Conservation (phyloP, 2,888 invertebrate genomes). For the Drosophila paramelanica region DNA sequence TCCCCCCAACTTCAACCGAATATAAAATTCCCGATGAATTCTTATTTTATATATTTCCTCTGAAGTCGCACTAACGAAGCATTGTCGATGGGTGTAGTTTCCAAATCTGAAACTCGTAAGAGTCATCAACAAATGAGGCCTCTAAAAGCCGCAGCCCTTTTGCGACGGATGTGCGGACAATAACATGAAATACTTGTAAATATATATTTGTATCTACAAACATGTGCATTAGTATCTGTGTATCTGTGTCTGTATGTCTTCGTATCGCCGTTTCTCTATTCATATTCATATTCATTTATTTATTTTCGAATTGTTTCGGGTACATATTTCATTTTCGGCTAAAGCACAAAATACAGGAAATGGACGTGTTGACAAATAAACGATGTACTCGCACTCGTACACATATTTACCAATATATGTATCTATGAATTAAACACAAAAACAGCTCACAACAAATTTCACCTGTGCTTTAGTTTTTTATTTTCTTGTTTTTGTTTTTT, state of each 20-base stretch:
- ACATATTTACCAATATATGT: conserved; percentile 63
- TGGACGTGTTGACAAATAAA: conserved; percentile 79
- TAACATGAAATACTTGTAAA: conserved; percentile 41
- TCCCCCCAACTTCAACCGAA: conserved; percentile 41
- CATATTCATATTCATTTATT: conserved; percentile 53
- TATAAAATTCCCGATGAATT: conserved; percentile 50
- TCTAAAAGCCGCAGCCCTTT: conserved; percentile 46
- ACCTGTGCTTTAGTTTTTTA: conserved; percentile 53
- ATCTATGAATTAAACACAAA: conserved; percentile 71
- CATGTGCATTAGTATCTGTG: neutral
- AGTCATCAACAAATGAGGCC: conserved; percentile 70
- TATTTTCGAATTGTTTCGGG: conserved; percentile 73
- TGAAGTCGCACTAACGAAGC: conserved; percentile 48
- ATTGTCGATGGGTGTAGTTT: conserved; percentile 57
- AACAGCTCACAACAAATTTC: conserved; percentile 58
- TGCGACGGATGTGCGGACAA: conserved; percentile 53
- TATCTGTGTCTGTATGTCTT: conserved; percentile 27
- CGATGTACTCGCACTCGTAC: conserved; percentile 50
- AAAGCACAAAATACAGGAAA: conserved; percentile 79
- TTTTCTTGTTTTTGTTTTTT: conserved; percentile 10
- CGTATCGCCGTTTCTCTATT: conserved; percentile 27
- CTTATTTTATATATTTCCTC: conserved; percentile 36
- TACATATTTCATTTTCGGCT: conserved; percentile 74
- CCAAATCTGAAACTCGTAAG: conserved; percentile 56
- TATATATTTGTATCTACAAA: conserved; percentile 4